Base-by-base conservation (phyloP, 2,888 invertebrate genomes). In the Torymus aiolomorphi region DNA sequence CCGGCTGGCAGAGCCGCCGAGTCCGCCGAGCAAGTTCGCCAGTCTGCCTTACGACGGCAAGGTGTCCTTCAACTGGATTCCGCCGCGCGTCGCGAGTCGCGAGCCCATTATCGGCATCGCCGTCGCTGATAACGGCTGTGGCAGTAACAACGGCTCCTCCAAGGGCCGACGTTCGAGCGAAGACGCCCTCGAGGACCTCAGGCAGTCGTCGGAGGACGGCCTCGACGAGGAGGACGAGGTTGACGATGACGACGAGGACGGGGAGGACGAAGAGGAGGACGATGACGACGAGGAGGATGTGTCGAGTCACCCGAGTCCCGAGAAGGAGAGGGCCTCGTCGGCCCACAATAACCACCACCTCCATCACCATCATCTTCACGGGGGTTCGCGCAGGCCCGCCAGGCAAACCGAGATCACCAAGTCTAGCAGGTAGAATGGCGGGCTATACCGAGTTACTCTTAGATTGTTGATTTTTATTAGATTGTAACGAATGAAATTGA, bases 121-220 rank as follows among this genome's bases (percentile, higher is more conserved):
- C 42, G 0, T 13, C 67, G 52, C 5, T 67, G 57, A 11, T n/a
- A 57, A 65, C 63, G 51, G 57, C 18, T 31, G 31, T 65, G 12
- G 57, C 59, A 24, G 13, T 54, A 14, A 31, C 8, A 31, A 31
- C 8, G 31, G 31, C 31, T 31, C 31, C 5, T 31, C 31, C 8
- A 31, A 31, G 8, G 88, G 78, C 16, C 78, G 73, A 2, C 69
- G 62, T 8, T 80, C 77, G 14, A 78, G 77, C 59, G 96, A 96
- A 90, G 93, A 95, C 87, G 96, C 95, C 91, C 94, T 95, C 88
- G 95, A 95, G 92, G 95, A 95, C 86, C 93, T 95, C 88, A 93
- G 95, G 87, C 93, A 93, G 13, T 88, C 88, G 8, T 88, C 88
- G 56, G 88, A 88, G 67, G 88, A 87, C 56, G 87, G 83, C 2